phyloP scores from a whole-genome alignment of 2,888 invertebrate species.

The Drosophila fulvimacula region DNA sequence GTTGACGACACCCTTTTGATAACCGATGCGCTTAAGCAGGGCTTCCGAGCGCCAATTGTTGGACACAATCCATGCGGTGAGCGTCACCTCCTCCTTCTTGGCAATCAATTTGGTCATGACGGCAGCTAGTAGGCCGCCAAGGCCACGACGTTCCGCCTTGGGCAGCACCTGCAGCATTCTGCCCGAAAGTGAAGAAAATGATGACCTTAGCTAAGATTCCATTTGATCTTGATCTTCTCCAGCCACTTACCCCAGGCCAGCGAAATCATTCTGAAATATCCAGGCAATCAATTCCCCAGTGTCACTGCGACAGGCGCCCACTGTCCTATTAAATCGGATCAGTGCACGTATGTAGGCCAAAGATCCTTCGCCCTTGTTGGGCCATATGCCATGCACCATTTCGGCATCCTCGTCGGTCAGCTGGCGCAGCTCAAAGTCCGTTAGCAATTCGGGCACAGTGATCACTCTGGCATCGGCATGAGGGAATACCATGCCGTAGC shows the following conservation, averaged over 20 bases:
- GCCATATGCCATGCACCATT: slow-evolving; percentile 71
- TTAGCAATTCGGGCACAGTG: slow-evolving; percentile 56
- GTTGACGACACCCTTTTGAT: slow-evolving; percentile 53
- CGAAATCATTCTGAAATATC: slow-evolving; percentile 83
- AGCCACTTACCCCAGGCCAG: slow-evolving; percentile 74
- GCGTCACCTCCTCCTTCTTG: slow-evolving; percentile 52
- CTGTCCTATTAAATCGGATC: slow-evolving; percentile 65
- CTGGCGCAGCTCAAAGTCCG: slow-evolving; percentile 65
- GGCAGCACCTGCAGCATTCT: slow-evolving; percentile 79
- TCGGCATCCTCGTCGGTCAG: slow-evolving; percentile 63
- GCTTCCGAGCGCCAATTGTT: slow-evolving; percentile 75
- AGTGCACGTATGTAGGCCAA: slow-evolving; percentile 71
- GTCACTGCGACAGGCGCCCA: slow-evolving; percentile 70
- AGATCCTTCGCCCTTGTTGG: slow-evolving; percentile 79
- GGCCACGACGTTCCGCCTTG: slow-evolving; percentile 73
- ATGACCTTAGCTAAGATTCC: not conserved
- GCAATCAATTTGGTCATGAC: slow-evolving; percentile 73
- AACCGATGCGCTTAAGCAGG: slow-evolving; percentile 75
- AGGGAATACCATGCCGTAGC: slow-evolving; percentile 69
- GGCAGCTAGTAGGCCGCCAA: slow-evolving; percentile 71
- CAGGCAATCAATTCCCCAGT: slow-evolving; percentile 74
- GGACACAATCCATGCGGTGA: slow-evolving; percentile 75
- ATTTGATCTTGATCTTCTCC: rapidly evolving
- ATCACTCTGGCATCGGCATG: slow-evolving; percentile 48
- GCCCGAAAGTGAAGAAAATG: not conserved